Conservation (phyloP, 2,888 invertebrate species). For the Apodemia zela region DNA sequence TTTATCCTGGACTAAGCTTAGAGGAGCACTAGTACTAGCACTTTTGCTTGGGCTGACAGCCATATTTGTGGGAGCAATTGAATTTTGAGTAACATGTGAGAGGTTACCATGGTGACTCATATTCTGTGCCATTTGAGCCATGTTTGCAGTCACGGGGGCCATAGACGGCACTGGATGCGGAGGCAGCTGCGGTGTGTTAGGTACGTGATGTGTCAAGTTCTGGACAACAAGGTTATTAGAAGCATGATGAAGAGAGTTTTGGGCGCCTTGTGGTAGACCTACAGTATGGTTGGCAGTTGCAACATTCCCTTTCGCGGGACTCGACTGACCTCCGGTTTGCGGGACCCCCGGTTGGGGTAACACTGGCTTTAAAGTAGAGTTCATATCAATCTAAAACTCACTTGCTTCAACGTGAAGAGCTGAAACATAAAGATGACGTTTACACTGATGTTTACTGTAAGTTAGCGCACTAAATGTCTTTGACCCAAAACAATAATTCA, state of each 20-base stretch:
- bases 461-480: slow-evolving; percentile 63
- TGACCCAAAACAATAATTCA: slow-evolving; percentile 76
- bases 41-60: slow-evolving; percentile 58
- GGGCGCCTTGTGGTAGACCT: slow-evolving; percentile 64
- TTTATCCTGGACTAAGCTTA: slow-evolving; percentile 70
- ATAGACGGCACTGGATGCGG: slow-evolving; percentile 68
- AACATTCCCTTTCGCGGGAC: slow-evolving; percentile 69
- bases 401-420: slow-evolving; percentile 45
- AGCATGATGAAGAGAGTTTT: slow-evolving; percentile 58
- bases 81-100: slow-evolving; percentile 67
- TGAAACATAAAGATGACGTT: slow-evolving; percentile 65
- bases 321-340: slow-evolving; percentile 66
- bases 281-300: slow-evolving; percentile 65
- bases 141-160: slow-evolving; percentile 74
- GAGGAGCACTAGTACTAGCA: slow-evolving; percentile 57
- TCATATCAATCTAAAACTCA: slow-evolving; percentile 70
- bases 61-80: slow-evolving; percentile 52
- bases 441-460: slow-evolving; percentile 52
- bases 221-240: slow-evolving; percentile 59
- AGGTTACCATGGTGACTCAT: slow-evolving; percentile 77
- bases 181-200: slow-evolving; percentile 48
- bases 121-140: slow-evolving; percentile 76
- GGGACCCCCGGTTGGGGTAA: slow-evolving; percentile 73
- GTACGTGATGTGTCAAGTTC: slow-evolving; percentile 63
- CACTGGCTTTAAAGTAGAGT: slow-evolving; percentile 82